Percentiles rank a stretch among this genome's conserved stretches.
Conservation (phyloP, 2,888 invertebrate genomes). For the Ornithoptera alexandrae region DNA sequence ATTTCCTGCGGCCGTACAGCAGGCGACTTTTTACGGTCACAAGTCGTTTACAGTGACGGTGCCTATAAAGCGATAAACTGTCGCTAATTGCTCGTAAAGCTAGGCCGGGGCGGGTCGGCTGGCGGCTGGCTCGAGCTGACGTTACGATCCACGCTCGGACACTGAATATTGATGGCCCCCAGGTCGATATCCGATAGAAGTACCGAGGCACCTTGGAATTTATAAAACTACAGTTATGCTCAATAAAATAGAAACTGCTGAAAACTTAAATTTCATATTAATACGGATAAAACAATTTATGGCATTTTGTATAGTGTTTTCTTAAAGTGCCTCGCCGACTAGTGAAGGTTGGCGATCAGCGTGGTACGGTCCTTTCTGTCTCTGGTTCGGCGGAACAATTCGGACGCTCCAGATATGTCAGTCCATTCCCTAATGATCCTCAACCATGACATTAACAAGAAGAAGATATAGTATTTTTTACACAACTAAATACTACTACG, state of each 20-base stretch:
- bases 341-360: too few species aligned
- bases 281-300: too few species aligned
- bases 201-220: neutral
- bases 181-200: constrained; percentile 3
- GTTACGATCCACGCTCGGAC: constrained; percentile 15
- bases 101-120: constrained; percentile 9
- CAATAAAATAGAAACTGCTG: neutral
- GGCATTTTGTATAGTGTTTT: too few species aligned
- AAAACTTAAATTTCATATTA: too few species aligned
- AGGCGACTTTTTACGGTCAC: constrained; percentile 8
- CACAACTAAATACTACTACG: too few species aligned
- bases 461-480: too few species aligned
- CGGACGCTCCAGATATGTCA: too few species aligned
- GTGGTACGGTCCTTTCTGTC: too few species aligned
- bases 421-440: too few species aligned
- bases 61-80: constrained; percentile 40
- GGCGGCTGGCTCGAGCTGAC: neutral
- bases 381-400: too few species aligned
- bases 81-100: constrained; percentile 42
- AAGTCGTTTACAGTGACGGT: constrained; percentile 7
- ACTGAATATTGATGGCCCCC: constrained; percentile 17
- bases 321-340: too few species aligned
- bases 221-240: neutral
- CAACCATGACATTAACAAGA: too few species aligned
- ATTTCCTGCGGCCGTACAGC: constrained; percentile 18